phyloP scores from a whole-genome alignment of 1,140 invertebrate genomes.

The Plectus sambesii region DNA sequence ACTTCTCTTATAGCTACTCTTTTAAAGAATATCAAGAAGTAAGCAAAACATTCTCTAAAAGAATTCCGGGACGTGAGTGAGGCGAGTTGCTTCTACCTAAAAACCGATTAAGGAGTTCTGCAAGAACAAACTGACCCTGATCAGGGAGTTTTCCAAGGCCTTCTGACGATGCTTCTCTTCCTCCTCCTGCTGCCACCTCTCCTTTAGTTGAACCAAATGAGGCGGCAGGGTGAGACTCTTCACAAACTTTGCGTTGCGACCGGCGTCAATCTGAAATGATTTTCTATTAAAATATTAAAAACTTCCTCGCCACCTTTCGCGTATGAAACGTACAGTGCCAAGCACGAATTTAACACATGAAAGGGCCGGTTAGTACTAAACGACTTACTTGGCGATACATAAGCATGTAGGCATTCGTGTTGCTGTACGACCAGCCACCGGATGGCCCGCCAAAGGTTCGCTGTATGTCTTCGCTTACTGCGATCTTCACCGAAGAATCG shows the following conservation, averaged over 20 bases:
- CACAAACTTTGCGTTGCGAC: constrained; percentile 25
- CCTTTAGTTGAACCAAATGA: constrained; percentile 49
- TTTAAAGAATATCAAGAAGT: constrained; percentile 1
- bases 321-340: constrained; percentile 39
- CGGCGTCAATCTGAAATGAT: constrained; percentile 29
- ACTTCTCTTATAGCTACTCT: constrained; percentile 9
- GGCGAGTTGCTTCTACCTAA: no score
- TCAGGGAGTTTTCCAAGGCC: constrained; percentile 56
- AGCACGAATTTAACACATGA: no score
- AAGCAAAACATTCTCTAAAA: constrained; percentile 1
- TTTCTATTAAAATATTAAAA: constrained; percentile 62
- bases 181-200: constrained; percentile 55
- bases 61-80: no score
- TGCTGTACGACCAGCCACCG: constrained; percentile 52
- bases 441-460: constrained; percentile 68
- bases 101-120: no score
- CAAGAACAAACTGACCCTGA: constrained; percentile 48
- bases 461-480: constrained; percentile 60
- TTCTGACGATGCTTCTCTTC: constrained; percentile 58
- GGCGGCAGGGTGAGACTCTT: constrained; percentile 27
- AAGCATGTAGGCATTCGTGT: constrained; percentile 83
- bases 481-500: constrained; percentile 51
- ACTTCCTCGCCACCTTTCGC: constrained; percentile 62
- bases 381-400: constrained; percentile 76
- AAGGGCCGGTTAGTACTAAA: constrained; percentile 69